A percentile compares a stretch with the other conserved stretches of the same genome.
These are phyloP conservation scores for Chromobotia macracanthus DNA, from an alignment of 2,797 vertebrate species.

Conservation along the genomic window DNA sequence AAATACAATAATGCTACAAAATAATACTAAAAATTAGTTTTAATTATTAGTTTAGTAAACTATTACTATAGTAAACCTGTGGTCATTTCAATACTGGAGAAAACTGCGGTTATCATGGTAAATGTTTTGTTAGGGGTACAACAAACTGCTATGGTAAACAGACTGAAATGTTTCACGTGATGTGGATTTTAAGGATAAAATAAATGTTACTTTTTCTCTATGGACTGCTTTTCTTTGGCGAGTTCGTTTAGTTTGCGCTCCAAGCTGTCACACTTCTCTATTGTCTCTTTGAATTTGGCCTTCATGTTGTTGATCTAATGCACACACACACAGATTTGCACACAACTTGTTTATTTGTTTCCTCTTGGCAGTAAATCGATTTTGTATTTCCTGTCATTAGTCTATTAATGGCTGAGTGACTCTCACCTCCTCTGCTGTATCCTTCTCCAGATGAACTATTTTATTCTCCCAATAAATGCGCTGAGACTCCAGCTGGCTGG, in stretches of 20 bases:
- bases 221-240: constrained; percentile 89
- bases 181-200: not conserved
- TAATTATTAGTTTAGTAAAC: no score
- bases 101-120: no score
- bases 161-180: not conserved
- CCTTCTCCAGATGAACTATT: constrained; percentile 95
- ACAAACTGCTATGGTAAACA: not conserved
- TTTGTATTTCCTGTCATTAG: not conserved
- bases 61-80: no score
- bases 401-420: not conserved
- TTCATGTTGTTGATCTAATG: constrained; percentile 98
- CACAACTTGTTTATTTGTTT: not conserved
- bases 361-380: not conserved
- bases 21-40: no score
- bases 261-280: constrained; percentile 94
- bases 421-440: constrained; percentile 92
- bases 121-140: not conserved
- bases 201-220: constrained; percentile 89
- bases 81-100: no score
- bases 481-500: constrained; percentile 96
- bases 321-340: not conserved
- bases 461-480: constrained; percentile 99
- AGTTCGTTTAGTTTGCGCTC: constrained; percentile 88
- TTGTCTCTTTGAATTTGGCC: constrained; percentile 96
- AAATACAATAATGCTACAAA: no score